Evolutionary conservation across 1,140 invertebrate species (phyloP), one percentile per base, ranked within the genome.

Genomic region (Idris sp.): DNA sequence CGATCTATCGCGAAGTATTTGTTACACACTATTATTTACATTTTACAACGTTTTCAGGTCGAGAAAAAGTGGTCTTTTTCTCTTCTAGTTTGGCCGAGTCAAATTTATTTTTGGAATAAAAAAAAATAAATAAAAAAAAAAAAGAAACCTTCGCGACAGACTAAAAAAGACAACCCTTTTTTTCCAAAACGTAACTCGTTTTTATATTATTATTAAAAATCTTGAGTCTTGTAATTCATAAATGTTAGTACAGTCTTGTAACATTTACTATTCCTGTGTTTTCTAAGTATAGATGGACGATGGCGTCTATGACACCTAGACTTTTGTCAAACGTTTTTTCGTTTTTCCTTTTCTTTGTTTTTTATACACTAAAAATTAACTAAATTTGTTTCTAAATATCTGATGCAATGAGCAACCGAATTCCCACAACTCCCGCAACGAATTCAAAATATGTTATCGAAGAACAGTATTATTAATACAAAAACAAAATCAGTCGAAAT

Each of bases 281-380:
- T n/a, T 79, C 80, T 86, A 87, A 82, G 74, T 83, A 83, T 85
- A 85, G 73, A 79, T 86, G 85, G 85, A 86, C 86, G 84, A 86
- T 81, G 81, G 80, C 81, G 81, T 85, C 77, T 82, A 59, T 33
- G 78, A 86, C 84, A 78, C 81, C 81, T 80, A 82, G 81, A 84
- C 83, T 80, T 77, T 61, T n/a, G n/a, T n/a, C n/a, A n/a, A n/a
- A n/a, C n/a, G n/a, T n/a, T n/a, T n/a, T n/a, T n/a, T n/a, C n/a
- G n/a, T n/a, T n/a, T n/a, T n/a, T n/a, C n/a, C n/a, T n/a, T n/a
- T n/a, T n/a, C 64, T 72, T 76, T 25, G 33, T 49, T 67, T 72
- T 74, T 65, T 72, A 56, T 64, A 64, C 46, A 53, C 44, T 74
- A 58, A 61, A n/a, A 72, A 44, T 64, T 59, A 73, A 65, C 69